Conservation (phyloP, 2,888 invertebrate genomes). For the Zele albiditarsus region DNA sequence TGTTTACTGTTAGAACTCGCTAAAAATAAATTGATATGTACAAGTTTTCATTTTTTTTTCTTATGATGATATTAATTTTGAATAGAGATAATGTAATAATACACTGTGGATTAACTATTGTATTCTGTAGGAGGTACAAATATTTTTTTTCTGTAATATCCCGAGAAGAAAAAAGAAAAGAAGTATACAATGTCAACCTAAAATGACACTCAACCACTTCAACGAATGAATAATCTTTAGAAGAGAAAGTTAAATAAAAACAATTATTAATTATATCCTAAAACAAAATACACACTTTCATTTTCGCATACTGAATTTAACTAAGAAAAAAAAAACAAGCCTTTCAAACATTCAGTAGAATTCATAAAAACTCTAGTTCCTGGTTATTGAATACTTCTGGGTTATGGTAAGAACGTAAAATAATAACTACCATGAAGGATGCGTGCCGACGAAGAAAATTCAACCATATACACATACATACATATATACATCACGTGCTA, state of each 20-base stretch:
- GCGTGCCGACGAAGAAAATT: not conserved
- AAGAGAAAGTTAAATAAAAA: conserved; percentile 5
- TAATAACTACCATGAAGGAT: conserved; percentile 4
- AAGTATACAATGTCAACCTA: too few species aligned
- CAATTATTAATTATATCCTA: not conserved
- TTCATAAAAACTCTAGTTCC: conserved; percentile 22
- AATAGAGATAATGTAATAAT: too few species aligned
- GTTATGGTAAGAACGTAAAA: conserved; percentile 11
- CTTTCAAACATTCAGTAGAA: not conserved
- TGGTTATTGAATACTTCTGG: conserved; percentile 22
- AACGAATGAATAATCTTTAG: conserved; percentile 8
- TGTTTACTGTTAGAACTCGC: too few species aligned
- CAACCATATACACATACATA: conserved; percentile 9
- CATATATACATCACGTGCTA: not conserved
- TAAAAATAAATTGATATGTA: too few species aligned
- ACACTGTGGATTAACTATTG: too few species aligned
- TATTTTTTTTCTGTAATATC: too few species aligned
- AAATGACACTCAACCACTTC: not conserved
- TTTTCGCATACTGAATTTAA: not conserved
- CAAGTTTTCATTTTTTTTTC: too few species aligned
- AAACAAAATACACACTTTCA: not conserved
- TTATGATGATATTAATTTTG: too few species aligned
- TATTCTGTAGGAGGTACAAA: too few species aligned
- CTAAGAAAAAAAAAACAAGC: not conserved
- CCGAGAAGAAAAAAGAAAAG: too few species aligned